Evolutionary conservation across 2,797 vertebrate genomes (phyloP), one percentile per base, ranked within the genome.

Genomic region (Menidia menidia): DNA sequence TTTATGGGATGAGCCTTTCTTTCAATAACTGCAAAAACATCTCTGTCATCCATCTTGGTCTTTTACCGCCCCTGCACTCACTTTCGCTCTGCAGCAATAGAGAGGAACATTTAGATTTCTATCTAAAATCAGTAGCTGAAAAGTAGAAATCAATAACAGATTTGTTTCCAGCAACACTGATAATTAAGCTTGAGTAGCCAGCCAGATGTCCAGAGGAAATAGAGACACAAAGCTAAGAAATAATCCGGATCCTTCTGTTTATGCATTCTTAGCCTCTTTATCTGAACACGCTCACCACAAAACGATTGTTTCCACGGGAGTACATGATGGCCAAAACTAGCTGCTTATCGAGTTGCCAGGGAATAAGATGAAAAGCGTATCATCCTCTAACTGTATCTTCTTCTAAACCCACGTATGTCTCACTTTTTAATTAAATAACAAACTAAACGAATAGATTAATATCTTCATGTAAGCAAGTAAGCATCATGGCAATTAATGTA

Each of bases 61-160:
- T 83, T 81, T 70, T 77, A 84, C 88, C 78, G 75, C 70, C 76
- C 74, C 30, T 75, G 60, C 66, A 77, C 84, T 91, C 73, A 56
- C 70, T 89, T 89, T 89, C 82, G 70, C 79, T 89, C 82, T 81
- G 83, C 74, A 86, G 73, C 73, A 81, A 87, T 60, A 77, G 93
- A 86, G 83, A 90, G 78, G 71, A 84, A 60, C 69, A 69, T 85
- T 92, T 90, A 60, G 89, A 93, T 93, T 90, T 91, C 84, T 85
- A 88, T 90, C 87, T 89, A 73, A 85, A 89, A 92, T 92, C 85
- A 75, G 87, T 85, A 47, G 62, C 66, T 83, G 71, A 83, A 69
- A 83, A 83, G 83, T 81, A 76, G 61, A 86, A 93, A 92, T 92
- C 90, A 79, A 92, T 91, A 75, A 39, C 25, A 31, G 75, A 19